Conservation (phyloP, 2,113 vertebrate genomes). For the Mesitornis unicolor region DNA sequence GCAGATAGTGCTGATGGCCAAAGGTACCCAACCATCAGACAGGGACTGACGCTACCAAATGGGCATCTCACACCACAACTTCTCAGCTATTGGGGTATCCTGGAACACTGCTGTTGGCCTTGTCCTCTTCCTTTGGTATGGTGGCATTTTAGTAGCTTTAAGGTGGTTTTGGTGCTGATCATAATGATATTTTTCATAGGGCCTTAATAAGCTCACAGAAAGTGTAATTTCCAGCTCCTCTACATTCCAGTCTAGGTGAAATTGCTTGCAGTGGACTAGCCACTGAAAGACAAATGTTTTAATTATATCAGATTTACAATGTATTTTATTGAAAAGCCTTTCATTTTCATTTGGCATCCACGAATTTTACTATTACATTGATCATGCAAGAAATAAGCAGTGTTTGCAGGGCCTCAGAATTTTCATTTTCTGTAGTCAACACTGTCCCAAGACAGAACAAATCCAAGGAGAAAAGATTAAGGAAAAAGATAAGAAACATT, state of each 20-base stretch:
- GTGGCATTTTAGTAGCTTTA: background rate
- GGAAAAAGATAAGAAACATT: background rate
- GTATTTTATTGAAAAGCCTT: background rate
- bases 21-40: background rate
- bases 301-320: background rate
- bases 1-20: background rate
- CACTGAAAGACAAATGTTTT: background rate
- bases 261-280: background rate
- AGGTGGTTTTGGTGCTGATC: background rate
- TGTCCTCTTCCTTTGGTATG: background rate
- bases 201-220: background rate
- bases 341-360: background rate
- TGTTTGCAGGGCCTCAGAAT: background rate
- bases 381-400: background rate
- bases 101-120: background rate
- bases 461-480: background rate
- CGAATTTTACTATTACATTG: background rate
- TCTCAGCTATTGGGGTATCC: rapidly evolving
- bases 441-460: background rate
- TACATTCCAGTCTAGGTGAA: background rate
- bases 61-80: background rate
- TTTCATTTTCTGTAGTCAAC: background rate
- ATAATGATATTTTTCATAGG: background rate
- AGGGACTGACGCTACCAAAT: background rate
- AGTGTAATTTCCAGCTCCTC: background rate